Evolutionary conservation across 2,888 invertebrate genomes (phyloP).

Genomic region (Sericinus montela): DNA sequence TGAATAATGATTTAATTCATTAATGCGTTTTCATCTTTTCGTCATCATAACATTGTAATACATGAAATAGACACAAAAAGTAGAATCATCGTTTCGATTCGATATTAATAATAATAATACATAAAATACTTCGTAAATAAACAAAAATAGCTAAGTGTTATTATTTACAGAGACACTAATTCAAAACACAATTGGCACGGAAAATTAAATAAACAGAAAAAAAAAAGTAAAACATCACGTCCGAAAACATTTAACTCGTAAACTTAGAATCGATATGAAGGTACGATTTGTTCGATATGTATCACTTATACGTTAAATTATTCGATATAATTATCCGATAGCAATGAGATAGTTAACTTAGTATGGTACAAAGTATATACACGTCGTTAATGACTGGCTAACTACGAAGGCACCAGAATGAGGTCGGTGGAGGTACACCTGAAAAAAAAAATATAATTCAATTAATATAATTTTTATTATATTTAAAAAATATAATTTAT

Average conservation of each 20-base stretch:
- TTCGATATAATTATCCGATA: constrained; percentile 39
- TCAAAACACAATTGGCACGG: constrained; percentile 61
- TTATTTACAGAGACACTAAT: constrained; percentile 40
- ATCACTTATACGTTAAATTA: constrained; percentile 54
- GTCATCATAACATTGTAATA: constrained; percentile 43
- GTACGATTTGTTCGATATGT: constrained; percentile 67
- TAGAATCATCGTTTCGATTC: constrained; percentile 24
- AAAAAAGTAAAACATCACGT: constrained; percentile 23
- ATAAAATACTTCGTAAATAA: constrained; percentile 15
- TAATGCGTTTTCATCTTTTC: constrained; percentile 53
- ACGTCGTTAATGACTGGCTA: constrained; percentile 51
- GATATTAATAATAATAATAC: constrained; percentile 18
- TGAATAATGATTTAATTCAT: constrained; percentile 64
- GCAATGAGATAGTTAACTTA: constrained; percentile 35
- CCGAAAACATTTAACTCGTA: constrained; percentile 35
- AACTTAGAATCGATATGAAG: constrained; percentile 47
- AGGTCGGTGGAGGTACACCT: constrained; percentile 77
- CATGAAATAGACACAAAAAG: constrained; percentile 43
- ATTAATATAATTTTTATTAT: no score
- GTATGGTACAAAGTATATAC: constrained; percentile 71
- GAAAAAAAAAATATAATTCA: constrained; percentile 32
- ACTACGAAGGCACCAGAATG: constrained; percentile 76
- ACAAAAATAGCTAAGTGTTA: constrained; percentile 29
- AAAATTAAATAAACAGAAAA: constrained; percentile 46
- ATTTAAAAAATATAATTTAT: no score